Percentiles rank a stretch among this genome's conserved stretches.
These are phyloP conservation scores for Hylia prasina DNA, from an alignment of 2,113 vertebrate species.

Conservation along the genomic window DNA sequence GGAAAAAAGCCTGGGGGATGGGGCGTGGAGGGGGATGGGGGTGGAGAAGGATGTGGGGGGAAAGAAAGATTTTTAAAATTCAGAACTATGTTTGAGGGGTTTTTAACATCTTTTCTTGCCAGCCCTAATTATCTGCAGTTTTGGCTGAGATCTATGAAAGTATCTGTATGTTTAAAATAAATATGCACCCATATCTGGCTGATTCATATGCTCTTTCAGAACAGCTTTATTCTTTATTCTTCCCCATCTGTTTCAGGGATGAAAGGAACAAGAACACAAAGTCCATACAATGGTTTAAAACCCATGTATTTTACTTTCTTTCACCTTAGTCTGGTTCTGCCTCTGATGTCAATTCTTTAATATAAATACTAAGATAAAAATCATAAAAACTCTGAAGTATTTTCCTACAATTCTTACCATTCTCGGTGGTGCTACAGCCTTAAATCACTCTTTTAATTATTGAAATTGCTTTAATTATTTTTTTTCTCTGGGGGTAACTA, in stretches of 20 bases:
- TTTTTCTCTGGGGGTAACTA: neutral
- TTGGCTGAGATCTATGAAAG: neutral
- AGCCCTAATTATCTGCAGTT: neutral
- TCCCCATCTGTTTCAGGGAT: neutral
- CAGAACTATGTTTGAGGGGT: neutral
- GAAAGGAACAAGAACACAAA: neutral
- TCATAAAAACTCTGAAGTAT: neutral
- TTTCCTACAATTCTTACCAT: neutral
- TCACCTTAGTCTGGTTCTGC: neutral
- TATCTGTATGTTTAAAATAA: constrained; percentile 9
- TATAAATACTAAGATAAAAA: neutral
- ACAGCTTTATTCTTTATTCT: constrained; percentile 17
- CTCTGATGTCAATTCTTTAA: neutral
- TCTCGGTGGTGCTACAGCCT: neutral
- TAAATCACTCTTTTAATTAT: neutral
- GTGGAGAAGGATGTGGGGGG: accelerated
- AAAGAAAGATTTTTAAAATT: neutral
- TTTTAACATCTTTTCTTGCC: neutral
- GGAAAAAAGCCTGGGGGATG: neutral
- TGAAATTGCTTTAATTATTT: neutral
- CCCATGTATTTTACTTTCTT: neutral
- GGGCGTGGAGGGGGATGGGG: too few relatives aligned
- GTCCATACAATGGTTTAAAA: neutral
- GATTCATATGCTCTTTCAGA: neutral
- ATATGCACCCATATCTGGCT: neutral